Evolutionary conservation across 1,140 invertebrate species (phyloP), one percentile per base, ranked within the genome.

Genomic region (Myzus persicae): DNA sequence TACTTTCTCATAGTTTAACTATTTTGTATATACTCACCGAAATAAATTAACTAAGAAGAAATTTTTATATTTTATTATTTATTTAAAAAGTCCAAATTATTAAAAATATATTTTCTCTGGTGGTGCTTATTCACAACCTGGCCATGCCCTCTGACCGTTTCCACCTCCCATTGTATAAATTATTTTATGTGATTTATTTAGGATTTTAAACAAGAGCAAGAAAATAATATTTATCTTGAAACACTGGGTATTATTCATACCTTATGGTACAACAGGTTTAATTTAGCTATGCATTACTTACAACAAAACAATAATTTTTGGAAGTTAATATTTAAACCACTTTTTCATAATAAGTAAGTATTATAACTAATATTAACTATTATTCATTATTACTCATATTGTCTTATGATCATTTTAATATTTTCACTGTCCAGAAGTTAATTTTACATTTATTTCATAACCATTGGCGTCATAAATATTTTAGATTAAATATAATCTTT

Each of bases 191-290:
- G 51, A 24, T 44, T 76, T 91, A 54, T 91, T 38, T 51, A 93
- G 91, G 91, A 93, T 85, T 93, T 93, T 54, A 93, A 93, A 93
- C 91, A 93, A 84, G 46, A 93, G 85, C 76, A 93, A 40, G 91
- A 84, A 93, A 93, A 84, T 42, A 81, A 54, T 31, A 51, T 93
- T 46, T 93, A 93, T 82, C 91, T 93, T 93, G 91, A 93, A 42
- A 93, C 91, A 8, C n/a, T 93, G 5, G 91, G 91, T n/a, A 93
- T 93, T 54, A 93, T 93, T 40, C 91, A 93, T 36, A 93, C 91
- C 1, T 54, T 93, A 5, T 93, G 91, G 91, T 93, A 93, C 38
- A 93, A 93, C 42, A 93, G 91, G 5, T 93, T 93, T 93, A 93
- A 93, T 93, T 36, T 93, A 42, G 91, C 91, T 11, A 93, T 93